Evolutionary conservation across 2,113 vertebrate genomes (phyloP).

Genomic region (Micronisus gabar): DNA sequence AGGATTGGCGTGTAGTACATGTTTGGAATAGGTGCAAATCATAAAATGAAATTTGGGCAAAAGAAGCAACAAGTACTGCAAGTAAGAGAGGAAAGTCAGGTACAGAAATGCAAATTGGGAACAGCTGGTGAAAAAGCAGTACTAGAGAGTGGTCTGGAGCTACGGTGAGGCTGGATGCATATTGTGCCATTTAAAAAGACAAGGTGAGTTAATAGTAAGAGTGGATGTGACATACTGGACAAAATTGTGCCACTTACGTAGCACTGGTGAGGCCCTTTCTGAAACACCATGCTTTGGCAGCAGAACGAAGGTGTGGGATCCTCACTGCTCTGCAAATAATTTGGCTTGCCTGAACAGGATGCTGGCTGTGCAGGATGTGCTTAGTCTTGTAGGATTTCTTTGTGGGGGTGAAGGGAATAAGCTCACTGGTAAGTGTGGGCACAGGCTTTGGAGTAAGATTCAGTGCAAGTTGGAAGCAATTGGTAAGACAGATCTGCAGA

Average conservation of each 20-base stretch:
- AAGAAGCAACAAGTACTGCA: not conserved
- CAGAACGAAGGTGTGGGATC: not conserved
- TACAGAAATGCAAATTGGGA: not conserved
- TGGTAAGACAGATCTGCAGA: not conserved
- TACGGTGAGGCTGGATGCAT: not conserved
- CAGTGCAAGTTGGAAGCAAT: not conserved
- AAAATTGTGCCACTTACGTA: not conserved
- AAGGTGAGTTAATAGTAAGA: not conserved
- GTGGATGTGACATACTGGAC: not conserved
- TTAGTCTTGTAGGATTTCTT: not conserved
- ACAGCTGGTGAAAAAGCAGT: not conserved
- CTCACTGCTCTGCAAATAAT: not conserved
- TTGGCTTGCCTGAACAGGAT: not conserved
- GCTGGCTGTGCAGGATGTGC: not conserved
- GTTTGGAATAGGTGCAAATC: not conserved
- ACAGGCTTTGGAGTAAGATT: not conserved
- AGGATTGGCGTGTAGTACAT: not conserved
- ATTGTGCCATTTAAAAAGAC: not conserved
- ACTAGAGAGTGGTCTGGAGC: not conserved
- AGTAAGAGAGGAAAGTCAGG: not conserved
- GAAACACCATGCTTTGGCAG: not conserved
- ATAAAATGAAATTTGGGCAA: not conserved
- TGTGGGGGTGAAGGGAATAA: not conserved
- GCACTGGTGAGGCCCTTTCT: not conserved
- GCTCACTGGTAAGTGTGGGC: not conserved